phyloP scores from a whole-genome alignment of 2,113 vertebrate genomes.

The Ochotona princeps region DNA sequence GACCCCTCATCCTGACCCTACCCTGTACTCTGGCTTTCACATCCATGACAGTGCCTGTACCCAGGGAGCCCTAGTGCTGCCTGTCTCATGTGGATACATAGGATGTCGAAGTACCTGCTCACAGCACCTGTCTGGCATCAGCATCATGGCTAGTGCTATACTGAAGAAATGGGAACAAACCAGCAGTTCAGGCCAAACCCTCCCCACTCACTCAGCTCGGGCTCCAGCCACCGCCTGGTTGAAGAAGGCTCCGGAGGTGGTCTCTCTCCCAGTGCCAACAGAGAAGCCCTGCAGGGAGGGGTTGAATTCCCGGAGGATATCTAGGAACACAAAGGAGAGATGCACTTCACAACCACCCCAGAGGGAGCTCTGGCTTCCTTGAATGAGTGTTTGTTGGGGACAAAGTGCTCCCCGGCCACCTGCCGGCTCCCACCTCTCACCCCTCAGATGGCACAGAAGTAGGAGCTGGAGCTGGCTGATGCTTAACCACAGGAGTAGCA shows the following conservation, averaged over 20 bases:
- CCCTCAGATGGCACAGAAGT: not conserved
- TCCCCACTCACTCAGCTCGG: constrained; percentile 73
- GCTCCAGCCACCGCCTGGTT: constrained; percentile 87
- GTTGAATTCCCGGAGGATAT: constrained; percentile 88
- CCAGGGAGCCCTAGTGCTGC: not conserved
- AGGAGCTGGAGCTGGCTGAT: not conserved
- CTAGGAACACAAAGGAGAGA: constrained; percentile 80
- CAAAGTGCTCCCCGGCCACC: not conserved
- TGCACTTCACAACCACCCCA: not conserved
- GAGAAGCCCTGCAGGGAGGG: constrained; percentile 86
- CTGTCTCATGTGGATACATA: not conserved
- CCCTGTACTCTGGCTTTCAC: fast-evolving
- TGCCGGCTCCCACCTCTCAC: no score
- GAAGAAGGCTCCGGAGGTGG: constrained; percentile 60
- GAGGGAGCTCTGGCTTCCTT: not conserved
- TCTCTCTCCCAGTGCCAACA: constrained; percentile 73
- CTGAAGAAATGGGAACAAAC: not conserved
- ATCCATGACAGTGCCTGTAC: not conserved
- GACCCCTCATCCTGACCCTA: not conserved
- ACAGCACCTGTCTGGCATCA: not conserved
- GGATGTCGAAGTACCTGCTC: not conserved
- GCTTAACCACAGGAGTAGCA: not conserved
- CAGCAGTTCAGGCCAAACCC: not conserved
- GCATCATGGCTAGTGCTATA: not conserved
- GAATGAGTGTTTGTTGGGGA: no score